Percentiles rank a stretch among this genome's conserved stretches.
These are phyloP conservation scores for Drosophila picticornis DNA, from an alignment of 2,888 invertebrate species.

Conservation along the genomic window DNA sequence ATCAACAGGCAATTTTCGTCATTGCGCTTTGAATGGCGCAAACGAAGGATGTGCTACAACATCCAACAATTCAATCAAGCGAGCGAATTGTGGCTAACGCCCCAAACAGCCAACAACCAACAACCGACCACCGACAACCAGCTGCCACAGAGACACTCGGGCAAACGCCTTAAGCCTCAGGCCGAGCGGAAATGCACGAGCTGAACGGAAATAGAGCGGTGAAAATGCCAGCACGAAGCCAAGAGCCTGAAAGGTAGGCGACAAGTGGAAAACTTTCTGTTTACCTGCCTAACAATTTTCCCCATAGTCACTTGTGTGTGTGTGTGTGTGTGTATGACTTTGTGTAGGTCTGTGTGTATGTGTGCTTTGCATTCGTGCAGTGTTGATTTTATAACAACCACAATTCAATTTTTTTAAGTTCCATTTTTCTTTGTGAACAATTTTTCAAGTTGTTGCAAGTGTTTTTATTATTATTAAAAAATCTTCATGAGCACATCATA, in stretches of 20 bases:
- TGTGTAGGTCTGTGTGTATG: not conserved
- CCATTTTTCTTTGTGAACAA: not conserved
- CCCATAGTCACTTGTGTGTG: not conserved
- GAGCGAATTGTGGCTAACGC: slow-evolving; percentile 68
- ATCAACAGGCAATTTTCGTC: slow-evolving; percentile 61
- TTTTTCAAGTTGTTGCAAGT: not conserved
- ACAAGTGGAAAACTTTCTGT: slow-evolving; percentile 62
- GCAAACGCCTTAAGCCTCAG: slow-evolving; percentile 53
- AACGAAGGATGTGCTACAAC: slow-evolving; percentile 24
- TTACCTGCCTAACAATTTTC: slow-evolving; percentile 43
- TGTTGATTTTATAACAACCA: not conserved
- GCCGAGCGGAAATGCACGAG: slow-evolving; percentile 66
- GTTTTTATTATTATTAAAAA: not conserved
- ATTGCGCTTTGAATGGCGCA: slow-evolving; percentile 32
- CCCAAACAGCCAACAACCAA: slow-evolving; percentile 12
- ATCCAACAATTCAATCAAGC: slow-evolving; percentile 72
- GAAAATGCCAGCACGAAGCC: slow-evolving; percentile 53
- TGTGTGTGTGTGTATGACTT: not conserved
- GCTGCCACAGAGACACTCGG: slow-evolving; percentile 20
- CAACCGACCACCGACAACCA: not conserved
- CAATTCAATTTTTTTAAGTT: not conserved
- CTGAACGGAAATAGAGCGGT: slow-evolving; percentile 62
- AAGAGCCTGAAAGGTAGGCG: slow-evolving; percentile 42
- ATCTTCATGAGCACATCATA: not conserved
- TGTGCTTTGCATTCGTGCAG: not conserved